Conservation (phyloP, 2,888 invertebrate species). For the Cantharis lateralis region DNA sequence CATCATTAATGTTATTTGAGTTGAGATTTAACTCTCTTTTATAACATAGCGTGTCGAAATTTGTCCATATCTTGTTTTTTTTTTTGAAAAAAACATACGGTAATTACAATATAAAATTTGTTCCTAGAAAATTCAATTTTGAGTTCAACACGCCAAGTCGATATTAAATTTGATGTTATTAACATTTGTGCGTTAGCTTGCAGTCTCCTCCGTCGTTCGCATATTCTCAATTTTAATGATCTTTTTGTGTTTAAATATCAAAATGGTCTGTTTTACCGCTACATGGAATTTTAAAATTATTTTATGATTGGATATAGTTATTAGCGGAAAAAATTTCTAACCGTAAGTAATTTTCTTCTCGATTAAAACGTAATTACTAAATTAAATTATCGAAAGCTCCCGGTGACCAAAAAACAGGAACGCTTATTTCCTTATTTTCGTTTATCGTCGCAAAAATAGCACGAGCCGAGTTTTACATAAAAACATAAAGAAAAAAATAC, state of each 20-base stretch:
- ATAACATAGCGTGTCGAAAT: constrained; percentile 34
- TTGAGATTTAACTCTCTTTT: constrained; percentile 22
- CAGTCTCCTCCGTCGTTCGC: not conserved
- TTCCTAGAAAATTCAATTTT: constrained; percentile 36
- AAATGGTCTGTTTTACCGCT: not conserved
- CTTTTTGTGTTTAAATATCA: not conserved
- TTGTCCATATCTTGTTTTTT: constrained; percentile 27
- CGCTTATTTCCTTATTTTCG: not conserved
- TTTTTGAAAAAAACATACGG: constrained; percentile 19
- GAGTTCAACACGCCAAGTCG: constrained; percentile 34
- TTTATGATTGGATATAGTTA: not conserved
- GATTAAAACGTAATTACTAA: not conserved
- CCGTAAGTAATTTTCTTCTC: not conserved
- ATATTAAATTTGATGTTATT: constrained; percentile 33
- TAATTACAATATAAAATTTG: constrained; percentile 36
- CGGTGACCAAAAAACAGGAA: not conserved
- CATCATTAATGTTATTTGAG: constrained; percentile 18
- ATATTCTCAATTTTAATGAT: constrained; percentile 1
- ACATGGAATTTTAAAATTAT: constrained; percentile 1
- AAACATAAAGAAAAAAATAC: constrained; percentile 15
- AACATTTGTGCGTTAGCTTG: constrained; percentile 18
- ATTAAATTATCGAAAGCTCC: not conserved
- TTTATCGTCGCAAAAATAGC: constrained; percentile 9
- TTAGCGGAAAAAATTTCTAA: not conserved
- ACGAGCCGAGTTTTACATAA: constrained; percentile 13